Conservation (phyloP, 2,888 invertebrate genomes). For the Drosophila antonietae region DNA sequence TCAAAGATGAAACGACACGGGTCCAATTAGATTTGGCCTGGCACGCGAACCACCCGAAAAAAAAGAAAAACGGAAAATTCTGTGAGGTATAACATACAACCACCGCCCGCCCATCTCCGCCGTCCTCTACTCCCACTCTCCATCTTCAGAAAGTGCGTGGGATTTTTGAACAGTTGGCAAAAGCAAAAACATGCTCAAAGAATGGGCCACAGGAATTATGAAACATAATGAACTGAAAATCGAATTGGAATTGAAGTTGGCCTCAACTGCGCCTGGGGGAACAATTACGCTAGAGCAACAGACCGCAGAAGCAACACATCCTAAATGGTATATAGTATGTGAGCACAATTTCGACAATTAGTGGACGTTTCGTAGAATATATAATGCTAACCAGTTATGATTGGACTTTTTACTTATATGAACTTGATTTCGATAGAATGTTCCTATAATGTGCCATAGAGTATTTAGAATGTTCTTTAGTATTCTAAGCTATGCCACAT, state of each 20-base stretch:
- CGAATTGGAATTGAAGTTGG: constrained; percentile 45
- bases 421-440: too few relatives aligned
- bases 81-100: constrained; percentile 9
- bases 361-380: background rate
- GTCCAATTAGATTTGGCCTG: constrained; percentile 67
- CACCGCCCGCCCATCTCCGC: background rate
- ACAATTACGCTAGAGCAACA: constrained; percentile 8
- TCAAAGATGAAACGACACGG: constrained; percentile 63
- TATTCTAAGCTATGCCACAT: too few relatives aligned
- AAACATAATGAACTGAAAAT: constrained; percentile 75
- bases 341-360: constrained; percentile 18
- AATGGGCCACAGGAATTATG: constrained; percentile 60
- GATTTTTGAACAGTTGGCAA: constrained; percentile 67
- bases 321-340: constrained; percentile 25
- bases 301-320: background rate
- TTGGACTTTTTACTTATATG: background rate
- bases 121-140: background rate
- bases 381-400: background rate
- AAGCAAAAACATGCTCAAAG: constrained; percentile 24
- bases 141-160: constrained; percentile 36
- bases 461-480: too few relatives aligned
- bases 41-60: constrained; percentile 19
- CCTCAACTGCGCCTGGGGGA: constrained; percentile 21
- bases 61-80: background rate
- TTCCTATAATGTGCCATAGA: too few relatives aligned